Conservation (phyloP, 2,797 vertebrate genomes). For the Tenualosa thibaudeaui region DNA sequence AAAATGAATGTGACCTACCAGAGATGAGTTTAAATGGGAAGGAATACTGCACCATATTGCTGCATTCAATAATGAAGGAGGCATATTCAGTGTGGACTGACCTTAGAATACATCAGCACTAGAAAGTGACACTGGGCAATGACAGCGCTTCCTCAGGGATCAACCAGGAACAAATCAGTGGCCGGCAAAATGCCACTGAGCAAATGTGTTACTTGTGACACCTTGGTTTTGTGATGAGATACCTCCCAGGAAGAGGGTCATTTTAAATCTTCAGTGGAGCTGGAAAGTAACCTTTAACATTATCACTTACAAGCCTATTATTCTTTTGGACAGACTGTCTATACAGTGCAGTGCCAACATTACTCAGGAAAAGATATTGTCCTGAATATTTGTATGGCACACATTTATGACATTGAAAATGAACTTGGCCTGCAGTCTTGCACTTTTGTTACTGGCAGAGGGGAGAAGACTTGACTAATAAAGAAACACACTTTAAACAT, state of each 20-base stretch:
- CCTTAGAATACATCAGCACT: slow-evolving; percentile 17
- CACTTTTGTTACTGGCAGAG: not conserved
- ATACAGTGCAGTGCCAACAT: slow-evolving; percentile 37
- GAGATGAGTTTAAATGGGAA: not conserved
- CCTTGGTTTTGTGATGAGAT: slow-evolving; percentile 35
- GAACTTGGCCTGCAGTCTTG: slow-evolving; percentile 20
- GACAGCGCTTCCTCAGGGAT: slow-evolving; percentile 33
- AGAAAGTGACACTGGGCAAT: slow-evolving; percentile 32
- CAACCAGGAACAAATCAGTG: slow-evolving; percentile 24
- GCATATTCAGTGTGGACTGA: slow-evolving; percentile 4
- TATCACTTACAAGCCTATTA: slow-evolving; percentile 49
- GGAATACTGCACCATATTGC: not conserved
- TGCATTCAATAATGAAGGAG: not conserved
- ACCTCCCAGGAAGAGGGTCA: slow-evolving; percentile 34
- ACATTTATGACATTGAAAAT: slow-evolving; percentile 27
- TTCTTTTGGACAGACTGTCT: slow-evolving; percentile 46
- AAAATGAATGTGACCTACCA: not conserved
- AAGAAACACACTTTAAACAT: no score
- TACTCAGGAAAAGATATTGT: slow-evolving; percentile 38
- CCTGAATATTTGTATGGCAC: slow-evolving; percentile 26
- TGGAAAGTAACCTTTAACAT: slow-evolving; percentile 48
- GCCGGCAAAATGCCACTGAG: slow-evolving; percentile 44
- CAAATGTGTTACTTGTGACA: slow-evolving; percentile 40
- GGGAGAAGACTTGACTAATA: not conserved
- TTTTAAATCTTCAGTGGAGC: slow-evolving; percentile 42